Percentiles rank a stretch among this genome's conserved stretches.
phyloP scores from a whole-genome alignment of 2,888 invertebrate genomes.

The Hedya salicella region DNA sequence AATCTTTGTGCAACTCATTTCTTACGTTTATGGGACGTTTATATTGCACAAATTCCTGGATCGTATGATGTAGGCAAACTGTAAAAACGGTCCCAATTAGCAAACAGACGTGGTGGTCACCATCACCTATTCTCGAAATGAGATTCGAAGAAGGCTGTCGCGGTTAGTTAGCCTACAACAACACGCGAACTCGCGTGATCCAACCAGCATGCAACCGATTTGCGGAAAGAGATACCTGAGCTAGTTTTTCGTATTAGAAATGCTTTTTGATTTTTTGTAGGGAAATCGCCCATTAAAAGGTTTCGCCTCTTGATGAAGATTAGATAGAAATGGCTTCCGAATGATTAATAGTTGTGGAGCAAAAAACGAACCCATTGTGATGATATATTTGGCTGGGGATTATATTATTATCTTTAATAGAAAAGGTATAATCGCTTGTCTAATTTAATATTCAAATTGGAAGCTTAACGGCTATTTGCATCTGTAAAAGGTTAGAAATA shows the following conservation, averaged over 20 bases:
- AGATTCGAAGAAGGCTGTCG: constrained; percentile 43
- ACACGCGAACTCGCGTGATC: constrained; percentile 48
- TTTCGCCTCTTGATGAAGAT: constrained; percentile 30
- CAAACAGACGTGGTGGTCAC: constrained; percentile 26
- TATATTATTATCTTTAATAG: constrained; percentile 19
- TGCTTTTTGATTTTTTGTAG: constrained; percentile 25
- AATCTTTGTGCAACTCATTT: no score
- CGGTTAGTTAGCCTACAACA: constrained; percentile 41
- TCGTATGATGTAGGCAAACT: no score
- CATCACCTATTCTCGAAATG: constrained; percentile 35
- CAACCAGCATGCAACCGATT: constrained; percentile 44
- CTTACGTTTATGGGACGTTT: no score
- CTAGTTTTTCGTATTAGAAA: constrained; percentile 39
- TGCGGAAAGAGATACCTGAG: constrained; percentile 35
- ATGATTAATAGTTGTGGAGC: constrained; percentile 24
- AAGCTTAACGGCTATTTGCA: background rate
- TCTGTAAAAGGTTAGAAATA: no score
- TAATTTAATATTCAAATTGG: constrained; percentile 9
- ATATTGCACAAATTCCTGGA: no score
- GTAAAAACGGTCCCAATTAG: constrained; percentile 28
- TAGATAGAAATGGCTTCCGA: constrained; percentile 16
- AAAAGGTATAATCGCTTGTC: constrained; percentile 8
- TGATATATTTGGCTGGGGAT: constrained; percentile 12
- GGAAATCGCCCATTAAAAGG: constrained; percentile 36
- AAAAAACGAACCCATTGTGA: constrained; percentile 16